Conservation (phyloP, 2,888 invertebrate genomes). For the Apotomis turbidana region DNA sequence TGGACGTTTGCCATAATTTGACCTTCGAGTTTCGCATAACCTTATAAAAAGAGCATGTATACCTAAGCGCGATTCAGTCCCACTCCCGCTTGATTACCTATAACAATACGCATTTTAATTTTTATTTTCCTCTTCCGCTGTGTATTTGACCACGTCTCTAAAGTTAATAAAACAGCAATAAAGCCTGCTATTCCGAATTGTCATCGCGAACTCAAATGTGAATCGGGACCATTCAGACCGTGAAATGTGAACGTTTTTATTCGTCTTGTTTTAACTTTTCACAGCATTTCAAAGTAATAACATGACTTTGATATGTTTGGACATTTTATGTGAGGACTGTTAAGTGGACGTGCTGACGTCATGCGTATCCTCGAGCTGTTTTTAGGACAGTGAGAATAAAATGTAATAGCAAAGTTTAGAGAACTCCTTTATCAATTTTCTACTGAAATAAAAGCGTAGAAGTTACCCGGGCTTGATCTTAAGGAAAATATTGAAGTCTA, state of each 20-base stretch:
- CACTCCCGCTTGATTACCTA: too few species aligned
- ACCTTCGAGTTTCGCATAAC: too few species aligned
- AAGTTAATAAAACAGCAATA: conserved; percentile 29
- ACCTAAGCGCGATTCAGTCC: too few species aligned
- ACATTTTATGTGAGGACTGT: background rate
- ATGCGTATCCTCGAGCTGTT: background rate
- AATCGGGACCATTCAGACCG: conserved; percentile 7
- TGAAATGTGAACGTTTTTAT: conserved; percentile 27
- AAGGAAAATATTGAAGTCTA: too few species aligned
- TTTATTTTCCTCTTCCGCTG: background rate
- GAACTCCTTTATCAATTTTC: too few species aligned
- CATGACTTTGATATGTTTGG: background rate
- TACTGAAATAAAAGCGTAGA: too few species aligned
- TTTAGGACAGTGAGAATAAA: too few species aligned
- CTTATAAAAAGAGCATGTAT: too few species aligned
- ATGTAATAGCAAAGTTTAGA: too few species aligned
- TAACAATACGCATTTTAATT: background rate
- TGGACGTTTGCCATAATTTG: too few species aligned
- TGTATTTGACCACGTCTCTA: background rate
- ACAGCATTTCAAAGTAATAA: conserved; percentile 12
- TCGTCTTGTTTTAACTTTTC: conserved; percentile 12
- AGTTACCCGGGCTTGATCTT: too few species aligned
- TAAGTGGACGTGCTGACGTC: background rate
- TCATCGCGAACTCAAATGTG: conserved; percentile 23
- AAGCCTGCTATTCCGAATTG: conserved; percentile 15